Evolutionary conservation across 2,797 vertebrate species (phyloP).

Genomic region (Lepilemur ruficaudatus): DNA sequence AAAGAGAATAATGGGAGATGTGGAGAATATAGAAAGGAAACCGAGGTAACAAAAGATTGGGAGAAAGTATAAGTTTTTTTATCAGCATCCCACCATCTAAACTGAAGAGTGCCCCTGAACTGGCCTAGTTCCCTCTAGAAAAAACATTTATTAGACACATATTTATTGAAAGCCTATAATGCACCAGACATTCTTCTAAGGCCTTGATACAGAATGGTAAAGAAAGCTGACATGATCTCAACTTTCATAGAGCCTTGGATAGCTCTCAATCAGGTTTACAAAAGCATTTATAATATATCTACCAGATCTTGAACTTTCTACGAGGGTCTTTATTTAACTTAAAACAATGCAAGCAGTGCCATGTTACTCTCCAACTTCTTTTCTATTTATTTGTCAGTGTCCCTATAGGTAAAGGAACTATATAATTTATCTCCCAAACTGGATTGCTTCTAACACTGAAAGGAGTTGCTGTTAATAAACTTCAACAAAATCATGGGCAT

Average conservation of each 20-base stretch:
- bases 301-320: background rate
- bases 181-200: background rate
- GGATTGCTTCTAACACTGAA: background rate
- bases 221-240: background rate
- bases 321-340: background rate
- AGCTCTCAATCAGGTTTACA: background rate
- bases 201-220: background rate
- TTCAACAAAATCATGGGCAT: background rate
- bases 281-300: background rate
- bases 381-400: background rate
- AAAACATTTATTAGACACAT: background rate
- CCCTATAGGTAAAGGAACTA: background rate
- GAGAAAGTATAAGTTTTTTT: background rate
- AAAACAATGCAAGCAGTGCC: background rate
- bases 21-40: background rate
- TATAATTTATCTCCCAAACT: background rate
- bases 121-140: background rate
- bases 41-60: background rate
- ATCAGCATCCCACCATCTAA: background rate
- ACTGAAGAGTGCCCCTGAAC: background rate
- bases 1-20: background rate
- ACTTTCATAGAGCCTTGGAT: background rate
- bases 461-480: background rate
- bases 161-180: background rate
- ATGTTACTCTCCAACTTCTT: background rate